Percentiles rank a stretch among this genome's conserved stretches.
phyloP scores from a whole-genome alignment of 1,140 invertebrate species.

The Stratiolaelaps scimitus region DNA sequence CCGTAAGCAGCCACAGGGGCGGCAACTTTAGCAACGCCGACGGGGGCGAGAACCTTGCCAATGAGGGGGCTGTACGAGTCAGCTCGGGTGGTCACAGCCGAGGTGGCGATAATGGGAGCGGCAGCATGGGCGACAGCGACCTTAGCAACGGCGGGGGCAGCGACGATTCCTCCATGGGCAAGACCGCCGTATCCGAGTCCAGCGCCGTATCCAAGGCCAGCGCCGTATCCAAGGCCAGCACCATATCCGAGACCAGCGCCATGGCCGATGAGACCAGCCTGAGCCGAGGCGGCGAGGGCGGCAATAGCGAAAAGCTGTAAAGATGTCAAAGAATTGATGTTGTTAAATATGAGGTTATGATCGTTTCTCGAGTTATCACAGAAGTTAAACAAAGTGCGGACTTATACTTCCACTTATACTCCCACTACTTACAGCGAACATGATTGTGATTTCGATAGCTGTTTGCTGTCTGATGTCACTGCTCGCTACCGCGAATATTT shows the following conservation, averaged over 20 bases:
- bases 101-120: background rate
- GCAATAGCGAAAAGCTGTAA: conserved; percentile 1
- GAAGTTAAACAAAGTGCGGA: too few species aligned
- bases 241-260: too few species aligned
- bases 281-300: conserved; percentile 4
- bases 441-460: too few species aligned
- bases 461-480: too few species aligned
- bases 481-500: too few species aligned
- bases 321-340: too few species aligned
- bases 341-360: too few species aligned
- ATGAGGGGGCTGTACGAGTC: background rate
- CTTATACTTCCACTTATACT: too few species aligned
- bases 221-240: background rate
- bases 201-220: background rate
- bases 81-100: conserved; percentile 17
- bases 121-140: background rate
- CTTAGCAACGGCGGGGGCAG: background rate
- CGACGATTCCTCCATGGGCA: background rate
- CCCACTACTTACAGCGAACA: too few species aligned
- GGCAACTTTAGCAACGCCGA: conserved; percentile 6
- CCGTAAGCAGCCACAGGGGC: conserved; percentile 10
- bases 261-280: conserved; percentile 8
- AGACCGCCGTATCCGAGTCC: conserved; percentile 8
- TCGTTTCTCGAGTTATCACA: too few species aligned
- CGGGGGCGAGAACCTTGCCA: conserved; percentile 16